Conservation (phyloP, 2,113 vertebrate species). For the Pipa parva region DNA sequence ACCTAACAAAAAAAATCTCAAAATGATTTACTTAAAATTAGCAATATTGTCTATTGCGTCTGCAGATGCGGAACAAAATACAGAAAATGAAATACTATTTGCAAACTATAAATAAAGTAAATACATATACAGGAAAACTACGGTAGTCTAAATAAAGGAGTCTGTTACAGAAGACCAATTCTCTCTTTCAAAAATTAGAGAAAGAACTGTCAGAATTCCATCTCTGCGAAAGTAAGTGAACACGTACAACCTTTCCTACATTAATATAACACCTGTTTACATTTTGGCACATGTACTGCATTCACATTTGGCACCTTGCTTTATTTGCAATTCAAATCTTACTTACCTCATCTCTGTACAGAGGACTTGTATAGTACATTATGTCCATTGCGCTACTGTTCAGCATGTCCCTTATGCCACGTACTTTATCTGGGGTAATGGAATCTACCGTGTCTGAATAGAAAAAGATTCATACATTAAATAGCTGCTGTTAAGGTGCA, state of each 20-base stretch:
- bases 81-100: too few species aligned
- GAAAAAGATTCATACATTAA: not conserved
- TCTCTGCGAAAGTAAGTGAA: too few species aligned
- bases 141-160: too few species aligned
- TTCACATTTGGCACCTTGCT: not conserved
- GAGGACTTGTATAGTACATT: constrained; percentile 98
- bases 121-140: too few species aligned
- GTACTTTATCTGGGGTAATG: constrained; percentile 96
- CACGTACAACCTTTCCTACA: not conserved
- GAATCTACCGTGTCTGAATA: constrained; percentile 92
- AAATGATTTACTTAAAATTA: too few species aligned
- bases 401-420: constrained; percentile 88
- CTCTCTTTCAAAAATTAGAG: not conserved
- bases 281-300: not conserved
- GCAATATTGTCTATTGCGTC: too few species aligned
- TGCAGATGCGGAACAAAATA: too few species aligned
- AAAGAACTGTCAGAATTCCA: too few species aligned
- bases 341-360: constrained; percentile 89
- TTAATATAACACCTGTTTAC: not conserved
- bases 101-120: too few species aligned
- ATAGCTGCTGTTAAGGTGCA: too few species aligned
- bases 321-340: not conserved
- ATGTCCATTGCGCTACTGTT: constrained; percentile 99
- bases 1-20: too few species aligned
- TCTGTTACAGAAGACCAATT: too few species aligned